Percentiles rank a stretch among this genome's conserved stretches.
Conservation (phyloP, 2,888 invertebrate genomes). For the Candidula unifasciata region DNA sequence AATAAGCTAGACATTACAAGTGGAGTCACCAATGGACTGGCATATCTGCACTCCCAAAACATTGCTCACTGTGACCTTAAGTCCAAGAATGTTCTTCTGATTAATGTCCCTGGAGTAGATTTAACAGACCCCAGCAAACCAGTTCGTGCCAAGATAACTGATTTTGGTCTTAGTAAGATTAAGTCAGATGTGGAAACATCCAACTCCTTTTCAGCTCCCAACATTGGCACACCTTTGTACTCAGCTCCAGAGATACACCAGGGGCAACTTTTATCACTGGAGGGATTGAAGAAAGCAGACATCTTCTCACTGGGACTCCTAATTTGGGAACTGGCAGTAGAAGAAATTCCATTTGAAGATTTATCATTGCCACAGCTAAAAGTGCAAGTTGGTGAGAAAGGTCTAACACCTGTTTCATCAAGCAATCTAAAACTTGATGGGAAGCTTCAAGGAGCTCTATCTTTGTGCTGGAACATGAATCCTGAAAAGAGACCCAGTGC, state of each 20-base stretch:
- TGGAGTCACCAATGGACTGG: conserved; percentile 52
- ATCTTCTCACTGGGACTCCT: conserved; percentile 26
- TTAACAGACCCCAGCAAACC: background rate
- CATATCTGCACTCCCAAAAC: conserved; percentile 55
- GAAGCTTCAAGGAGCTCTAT: background rate
- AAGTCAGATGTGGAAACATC: conserved; percentile 54
- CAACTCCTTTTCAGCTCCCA: background rate
- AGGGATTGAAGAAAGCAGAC: conserved; percentile 28
- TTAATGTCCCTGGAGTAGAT: conserved; percentile 39
- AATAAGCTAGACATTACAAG: conserved; percentile 54
- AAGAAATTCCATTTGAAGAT: conserved; percentile 37
- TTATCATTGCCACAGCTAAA: background rate
- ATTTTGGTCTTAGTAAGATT: conserved; percentile 62
- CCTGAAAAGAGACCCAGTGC: conserved; percentile 1
- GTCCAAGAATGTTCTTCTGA: conserved; percentile 56
- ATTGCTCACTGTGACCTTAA: conserved; percentile 51
- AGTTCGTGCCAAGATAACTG: conserved; percentile 56
- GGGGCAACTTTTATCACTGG: background rate
- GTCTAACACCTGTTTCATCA: background rate
- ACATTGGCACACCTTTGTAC: conserved; percentile 26
- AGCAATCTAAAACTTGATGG: background rate
- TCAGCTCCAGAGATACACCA: conserved; percentile 29
- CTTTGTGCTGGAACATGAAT: conserved; percentile 3
- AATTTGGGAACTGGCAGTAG: conserved; percentile 15
- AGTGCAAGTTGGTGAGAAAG: conserved; percentile 19